Conservation (phyloP, 1,140 invertebrate species). For the Batillaria attramentaria region DNA sequence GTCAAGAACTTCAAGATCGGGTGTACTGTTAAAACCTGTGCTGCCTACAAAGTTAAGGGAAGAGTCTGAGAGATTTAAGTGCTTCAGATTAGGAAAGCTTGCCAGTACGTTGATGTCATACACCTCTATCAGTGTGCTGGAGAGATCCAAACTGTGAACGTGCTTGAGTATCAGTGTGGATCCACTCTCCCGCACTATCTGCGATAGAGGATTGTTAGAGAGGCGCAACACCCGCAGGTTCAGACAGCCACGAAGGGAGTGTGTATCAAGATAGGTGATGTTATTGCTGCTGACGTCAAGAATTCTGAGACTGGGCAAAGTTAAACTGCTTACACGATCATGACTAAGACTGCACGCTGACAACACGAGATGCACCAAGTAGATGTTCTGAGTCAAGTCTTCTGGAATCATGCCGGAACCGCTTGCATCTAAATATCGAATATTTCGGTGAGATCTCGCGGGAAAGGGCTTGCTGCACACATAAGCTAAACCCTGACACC, state of each 20-base stretch:
- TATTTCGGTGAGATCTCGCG: background rate
- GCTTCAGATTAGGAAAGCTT: background rate
- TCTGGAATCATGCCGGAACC: background rate
- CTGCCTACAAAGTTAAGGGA: background rate
- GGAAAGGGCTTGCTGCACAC: background rate
- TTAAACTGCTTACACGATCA: background rate
- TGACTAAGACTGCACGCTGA: background rate
- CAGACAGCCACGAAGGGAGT: background rate
- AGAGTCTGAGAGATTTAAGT: constrained; percentile 11
- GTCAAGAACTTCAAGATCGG: constrained; percentile 8
- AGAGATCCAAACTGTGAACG: background rate
- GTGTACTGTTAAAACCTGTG: background rate
- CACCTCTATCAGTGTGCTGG: background rate
- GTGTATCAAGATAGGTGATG: background rate
- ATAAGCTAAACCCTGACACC: constrained; percentile 26
- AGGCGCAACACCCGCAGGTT: constrained; percentile 8
- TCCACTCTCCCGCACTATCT: background rate
- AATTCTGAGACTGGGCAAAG: background rate
- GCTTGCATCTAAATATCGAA: constrained; percentile 4
- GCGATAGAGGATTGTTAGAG: background rate
- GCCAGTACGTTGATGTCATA: background rate
- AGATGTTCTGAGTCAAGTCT: background rate
- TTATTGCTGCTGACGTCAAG: constrained; percentile 22
- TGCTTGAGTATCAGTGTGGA: background rate
- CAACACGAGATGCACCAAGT: constrained; percentile 20